Conservation (phyloP, 2,113 vertebrate genomes). For the Sitta europaea region DNA sequence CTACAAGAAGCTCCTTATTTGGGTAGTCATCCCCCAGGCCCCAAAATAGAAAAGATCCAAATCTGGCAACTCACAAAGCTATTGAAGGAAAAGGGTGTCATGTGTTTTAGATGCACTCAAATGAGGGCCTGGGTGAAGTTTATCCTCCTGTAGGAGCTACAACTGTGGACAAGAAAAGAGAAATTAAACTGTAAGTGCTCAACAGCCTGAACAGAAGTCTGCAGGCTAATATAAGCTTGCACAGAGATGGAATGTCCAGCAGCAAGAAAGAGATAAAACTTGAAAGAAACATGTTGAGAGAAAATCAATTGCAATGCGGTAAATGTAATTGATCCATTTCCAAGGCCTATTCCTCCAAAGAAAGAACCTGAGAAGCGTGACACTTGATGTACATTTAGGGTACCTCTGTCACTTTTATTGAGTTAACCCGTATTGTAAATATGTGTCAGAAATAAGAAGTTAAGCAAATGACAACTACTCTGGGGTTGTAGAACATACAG, state of each 20-base stretch:
- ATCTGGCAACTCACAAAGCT: background rate
- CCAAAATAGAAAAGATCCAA: background rate
- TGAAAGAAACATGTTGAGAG: background rate
- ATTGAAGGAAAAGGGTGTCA: fast-evolving
- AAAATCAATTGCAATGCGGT: background rate
- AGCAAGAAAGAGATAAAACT: background rate
- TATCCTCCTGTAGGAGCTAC: background rate
- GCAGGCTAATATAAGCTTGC: background rate
- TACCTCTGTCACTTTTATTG: background rate
- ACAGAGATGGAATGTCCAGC: background rate
- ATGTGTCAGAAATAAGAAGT: background rate
- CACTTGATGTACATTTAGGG: background rate
- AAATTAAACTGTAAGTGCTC: background rate
- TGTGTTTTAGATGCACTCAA: background rate
- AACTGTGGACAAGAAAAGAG: background rate
- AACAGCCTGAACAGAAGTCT: background rate
- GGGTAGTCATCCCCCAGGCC: background rate
- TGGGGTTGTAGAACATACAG: background rate
- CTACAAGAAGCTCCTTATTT: background rate
- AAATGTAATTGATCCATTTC: background rate
- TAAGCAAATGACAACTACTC: background rate
- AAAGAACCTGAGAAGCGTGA: background rate
- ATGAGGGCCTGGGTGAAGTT: background rate
- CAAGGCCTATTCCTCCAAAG: background rate
- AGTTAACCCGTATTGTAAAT: background rate